Evolutionary conservation across 2,113 vertebrate species (phyloP).

Genomic region (Salvelinus alpinus): DNA sequence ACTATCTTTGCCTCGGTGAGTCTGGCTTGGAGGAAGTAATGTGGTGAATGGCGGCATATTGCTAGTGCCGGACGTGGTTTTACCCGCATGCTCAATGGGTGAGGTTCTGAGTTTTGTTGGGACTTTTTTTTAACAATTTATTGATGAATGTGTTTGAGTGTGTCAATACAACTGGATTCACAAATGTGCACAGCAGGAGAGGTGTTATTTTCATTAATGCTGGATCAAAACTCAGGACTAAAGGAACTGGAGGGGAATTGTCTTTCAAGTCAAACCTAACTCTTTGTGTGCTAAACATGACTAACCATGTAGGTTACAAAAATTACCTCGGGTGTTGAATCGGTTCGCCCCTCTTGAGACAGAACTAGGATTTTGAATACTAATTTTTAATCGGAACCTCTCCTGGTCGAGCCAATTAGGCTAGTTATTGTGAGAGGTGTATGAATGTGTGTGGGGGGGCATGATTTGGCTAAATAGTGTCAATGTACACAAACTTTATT

Average conservation of each 20-base stretch:
- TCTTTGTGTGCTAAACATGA: not conserved
- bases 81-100: slow-evolving; percentile 54
- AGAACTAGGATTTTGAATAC: not conserved
- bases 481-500: slow-evolving; percentile 79
- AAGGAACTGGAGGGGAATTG: slow-evolving; percentile 1
- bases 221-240: slow-evolving; percentile 25
- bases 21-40: slow-evolving; percentile 83
- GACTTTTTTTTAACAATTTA: slow-evolving; percentile 5
- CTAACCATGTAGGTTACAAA: not conserved
- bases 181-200: not conserved
- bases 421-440: slow-evolving; percentile 41
- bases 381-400: not conserved
- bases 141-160: slow-evolving; percentile 20
- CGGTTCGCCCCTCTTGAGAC: slow-evolving; percentile 6
- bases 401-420: slow-evolving; percentile 48
- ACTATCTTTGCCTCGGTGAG: slow-evolving; percentile 60
- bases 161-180: slow-evolving; percentile 17
- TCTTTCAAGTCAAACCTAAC: slow-evolving; percentile 7
- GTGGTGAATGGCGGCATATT: slow-evolving; percentile 83
- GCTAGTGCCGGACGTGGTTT: slow-evolving; percentile 80
- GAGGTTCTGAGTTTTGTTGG: slow-evolving; percentile 7
- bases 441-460: slow-evolving; percentile 74
- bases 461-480: slow-evolving; percentile 69
- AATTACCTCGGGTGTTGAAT: not conserved
- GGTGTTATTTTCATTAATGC: not conserved